A percentile compares a stretch with the other conserved stretches of the same genome.
Evolutionary conservation across 2,113 vertebrate species (phyloP).

Genomic region (Myrmecophaga tridactyla): DNA sequence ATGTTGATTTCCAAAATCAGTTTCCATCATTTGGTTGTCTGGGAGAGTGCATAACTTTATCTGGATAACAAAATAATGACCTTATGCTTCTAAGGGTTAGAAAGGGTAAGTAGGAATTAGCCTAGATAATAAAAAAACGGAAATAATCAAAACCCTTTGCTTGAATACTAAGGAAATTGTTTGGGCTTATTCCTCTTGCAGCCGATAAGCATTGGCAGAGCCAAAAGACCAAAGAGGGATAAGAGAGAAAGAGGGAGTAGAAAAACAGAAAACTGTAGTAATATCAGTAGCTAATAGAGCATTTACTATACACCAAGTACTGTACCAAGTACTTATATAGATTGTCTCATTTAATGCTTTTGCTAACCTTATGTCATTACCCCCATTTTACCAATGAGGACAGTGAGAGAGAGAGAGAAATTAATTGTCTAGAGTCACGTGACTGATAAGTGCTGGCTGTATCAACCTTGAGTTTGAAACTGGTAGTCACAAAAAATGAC

Average conservation of each 20-base stretch:
- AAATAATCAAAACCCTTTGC: neutral
- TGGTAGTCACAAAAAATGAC: neutral
- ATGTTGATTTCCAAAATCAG: neutral
- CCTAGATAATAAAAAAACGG: slow-evolving; percentile 9
- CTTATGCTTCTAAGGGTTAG: neutral
- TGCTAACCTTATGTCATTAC: neutral
- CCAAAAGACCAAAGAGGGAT: neutral
- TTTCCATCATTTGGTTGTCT: neutral
- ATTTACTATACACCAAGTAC: neutral
- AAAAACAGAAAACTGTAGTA: neutral
- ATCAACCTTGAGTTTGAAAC: neutral
- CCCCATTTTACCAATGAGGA: neutral
- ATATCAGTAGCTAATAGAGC: neutral
- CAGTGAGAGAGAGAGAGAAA: neutral
- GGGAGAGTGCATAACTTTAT: neutral
- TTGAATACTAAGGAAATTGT: neutral
- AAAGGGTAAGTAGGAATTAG: neutral
- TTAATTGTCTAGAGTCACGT: neutral
- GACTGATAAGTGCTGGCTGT: neutral
- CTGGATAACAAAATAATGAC: neutral
- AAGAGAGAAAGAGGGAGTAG: neutral
- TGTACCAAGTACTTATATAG: neutral
- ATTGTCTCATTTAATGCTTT: neutral
- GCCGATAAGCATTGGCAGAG: neutral
- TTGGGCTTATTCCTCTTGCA: neutral